A percentile compares a stretch with the other conserved stretches of the same genome.
phyloP scores from a whole-genome alignment of 2,113 vertebrate genomes.

The Podiceps cristatus region DNA sequence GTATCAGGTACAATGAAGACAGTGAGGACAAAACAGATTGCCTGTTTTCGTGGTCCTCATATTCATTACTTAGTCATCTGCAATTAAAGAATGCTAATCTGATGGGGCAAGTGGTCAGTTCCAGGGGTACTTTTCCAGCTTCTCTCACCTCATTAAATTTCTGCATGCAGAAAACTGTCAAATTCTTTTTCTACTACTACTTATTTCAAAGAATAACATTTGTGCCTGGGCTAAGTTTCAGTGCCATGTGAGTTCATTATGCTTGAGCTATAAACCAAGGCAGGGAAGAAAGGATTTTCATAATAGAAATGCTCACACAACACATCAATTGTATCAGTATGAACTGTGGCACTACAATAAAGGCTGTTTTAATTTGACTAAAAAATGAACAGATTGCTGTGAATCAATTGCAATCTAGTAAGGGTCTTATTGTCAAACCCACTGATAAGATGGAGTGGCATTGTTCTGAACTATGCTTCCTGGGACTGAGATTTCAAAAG shows the following conservation, averaged over 20 bases:
- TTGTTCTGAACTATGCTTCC: slow-evolving; percentile 2
- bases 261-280: not conserved
- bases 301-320: slow-evolving; percentile 37
- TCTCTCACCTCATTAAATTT: not conserved
- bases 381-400: slow-evolving; percentile 53
- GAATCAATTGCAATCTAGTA: slow-evolving; percentile 59
- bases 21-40: not conserved
- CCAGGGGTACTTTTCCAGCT: not conserved
- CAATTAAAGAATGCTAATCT: not conserved
- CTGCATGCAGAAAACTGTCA: not conserved
- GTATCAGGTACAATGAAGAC: not conserved
- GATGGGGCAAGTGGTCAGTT: not conserved
- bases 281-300: slow-evolving; percentile 15
- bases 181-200: not conserved
- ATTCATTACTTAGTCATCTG: not conserved
- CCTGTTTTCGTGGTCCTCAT: not conserved
- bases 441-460: not conserved
- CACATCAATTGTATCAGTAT: slow-evolving; percentile 35
- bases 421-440: slow-evolving; percentile 33
- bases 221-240: not conserved
- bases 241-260: not conserved
- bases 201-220: slow-evolving; percentile 14
- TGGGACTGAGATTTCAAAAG: slow-evolving; percentile 8
- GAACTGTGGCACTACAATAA: slow-evolving; percentile 53
- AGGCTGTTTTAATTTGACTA: slow-evolving; percentile 63